Conservation (phyloP, 2,888 invertebrate genomes). For the Apamea epomidion region DNA sequence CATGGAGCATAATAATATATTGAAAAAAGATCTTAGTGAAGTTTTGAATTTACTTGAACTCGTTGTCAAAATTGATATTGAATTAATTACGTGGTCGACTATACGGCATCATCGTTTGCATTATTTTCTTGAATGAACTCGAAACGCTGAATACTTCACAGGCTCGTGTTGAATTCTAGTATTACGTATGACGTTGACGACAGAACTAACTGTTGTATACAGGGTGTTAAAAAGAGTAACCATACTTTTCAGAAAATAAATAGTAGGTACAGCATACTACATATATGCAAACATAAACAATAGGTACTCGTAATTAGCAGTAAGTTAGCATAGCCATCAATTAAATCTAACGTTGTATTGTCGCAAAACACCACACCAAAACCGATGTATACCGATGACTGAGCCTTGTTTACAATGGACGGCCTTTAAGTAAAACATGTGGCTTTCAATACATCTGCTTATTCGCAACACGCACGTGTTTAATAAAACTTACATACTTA, state of each 20-base stretch:
- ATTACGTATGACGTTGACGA: background rate
- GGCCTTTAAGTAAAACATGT: constrained; percentile 77
- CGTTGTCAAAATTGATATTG: background rate
- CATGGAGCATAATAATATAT: background rate
- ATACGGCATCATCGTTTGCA: background rate
- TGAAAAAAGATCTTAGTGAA: background rate
- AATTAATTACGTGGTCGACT: background rate
- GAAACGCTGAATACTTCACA: background rate
- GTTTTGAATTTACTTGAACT: background rate
- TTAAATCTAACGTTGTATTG: constrained; percentile 56
- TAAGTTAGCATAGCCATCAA: constrained; percentile 34
- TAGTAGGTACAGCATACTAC: background rate
- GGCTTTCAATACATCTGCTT: constrained; percentile 79
- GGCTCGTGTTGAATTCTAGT: background rate
- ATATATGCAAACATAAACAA: constrained; percentile 25
- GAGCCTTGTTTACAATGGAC: constrained; percentile 72
- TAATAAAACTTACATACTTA: constrained; percentile 60
- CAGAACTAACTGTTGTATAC: background rate
- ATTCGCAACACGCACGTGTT: constrained; percentile 75
- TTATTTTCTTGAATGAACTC: background rate
- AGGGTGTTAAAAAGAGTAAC: constrained; percentile 8
- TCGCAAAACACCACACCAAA: constrained; percentile 41
- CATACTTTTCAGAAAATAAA: background rate
- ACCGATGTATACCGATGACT: constrained; percentile 21
- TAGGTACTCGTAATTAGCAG: constrained; percentile 40